A percentile compares a stretch with the other conserved stretches of the same genome.
Evolutionary conservation across 1,140 invertebrate genomes (phyloP).

Genomic region (Drosophila pectinifera): DNA sequence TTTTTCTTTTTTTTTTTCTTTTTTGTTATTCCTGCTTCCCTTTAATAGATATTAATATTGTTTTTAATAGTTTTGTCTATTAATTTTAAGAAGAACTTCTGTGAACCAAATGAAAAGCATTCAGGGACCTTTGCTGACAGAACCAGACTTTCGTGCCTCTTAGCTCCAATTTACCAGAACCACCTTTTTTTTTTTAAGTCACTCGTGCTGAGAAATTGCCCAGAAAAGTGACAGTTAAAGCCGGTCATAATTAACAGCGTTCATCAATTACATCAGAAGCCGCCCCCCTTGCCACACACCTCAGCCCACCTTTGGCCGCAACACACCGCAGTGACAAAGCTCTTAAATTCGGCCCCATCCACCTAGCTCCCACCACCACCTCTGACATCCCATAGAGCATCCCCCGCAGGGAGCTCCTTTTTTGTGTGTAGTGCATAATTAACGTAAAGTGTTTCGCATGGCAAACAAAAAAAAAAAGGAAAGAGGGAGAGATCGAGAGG

Average conservation of each 20-base stretch:
- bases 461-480: conserved; percentile 20
- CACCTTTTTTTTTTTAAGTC: conserved; percentile 21
- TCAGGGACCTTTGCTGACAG: background rate
- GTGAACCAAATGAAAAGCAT: background rate
- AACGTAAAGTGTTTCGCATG: conserved; percentile 36
- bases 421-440: conserved; percentile 49
- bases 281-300: background rate
- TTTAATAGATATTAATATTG: too few relatives aligned
- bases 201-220: conserved; percentile 18
- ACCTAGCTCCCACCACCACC: conserved; percentile 1
- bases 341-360: conserved; percentile 18
- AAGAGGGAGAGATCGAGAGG: conserved; percentile 6
- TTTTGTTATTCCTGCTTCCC: too few relatives aligned
- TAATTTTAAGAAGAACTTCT: background rate
- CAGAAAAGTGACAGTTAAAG: conserved; percentile 57
- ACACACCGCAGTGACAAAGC: conserved; percentile 35
- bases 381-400: background rate
- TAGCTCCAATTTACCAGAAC: background rate
- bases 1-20: too few relatives aligned
- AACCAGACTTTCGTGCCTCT: background rate
- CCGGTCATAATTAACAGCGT: conserved; percentile 57
- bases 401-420: conserved; percentile 33
- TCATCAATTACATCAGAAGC: conserved; percentile 59
- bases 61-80: too few relatives aligned
- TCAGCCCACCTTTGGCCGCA: conserved; percentile 3